phyloP scores from a whole-genome alignment of 2,888 invertebrate genomes.

The Byasa hedistus region DNA sequence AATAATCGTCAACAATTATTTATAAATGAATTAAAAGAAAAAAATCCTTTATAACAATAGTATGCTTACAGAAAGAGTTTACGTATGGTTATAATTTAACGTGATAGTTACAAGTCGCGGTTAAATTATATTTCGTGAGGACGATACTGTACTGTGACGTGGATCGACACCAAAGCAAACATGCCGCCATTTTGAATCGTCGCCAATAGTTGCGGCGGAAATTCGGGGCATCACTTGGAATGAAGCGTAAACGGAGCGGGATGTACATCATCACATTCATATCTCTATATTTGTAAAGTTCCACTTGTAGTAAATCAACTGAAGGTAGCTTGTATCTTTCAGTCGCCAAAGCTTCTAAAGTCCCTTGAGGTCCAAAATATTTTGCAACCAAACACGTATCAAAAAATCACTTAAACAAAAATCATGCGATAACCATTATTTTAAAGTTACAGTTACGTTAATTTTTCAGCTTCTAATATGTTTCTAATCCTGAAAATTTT shows the following conservation, averaged over 20 bases:
- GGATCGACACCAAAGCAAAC: not conserved
- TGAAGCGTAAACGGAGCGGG: not conserved
- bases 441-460: not conserved
- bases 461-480: not conserved
- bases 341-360: not conserved
- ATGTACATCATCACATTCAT: not conserved
- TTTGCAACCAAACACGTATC: not conserved
- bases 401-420: not conserved
- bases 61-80: slow-evolving; percentile 37
- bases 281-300: not conserved
- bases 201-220: slow-evolving; percentile 1
- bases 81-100: slow-evolving; percentile 24
- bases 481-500: too few relatives aligned
- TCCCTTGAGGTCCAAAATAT: not conserved
- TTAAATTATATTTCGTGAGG: not conserved
- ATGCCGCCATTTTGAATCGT: not conserved
- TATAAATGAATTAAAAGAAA: slow-evolving; percentile 43
- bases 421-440: not conserved
- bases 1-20: slow-evolving; percentile 46
- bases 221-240: not conserved
- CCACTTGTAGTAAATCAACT: not conserved
- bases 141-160: not conserved
- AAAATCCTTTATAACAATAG: slow-evolving; percentile 44
- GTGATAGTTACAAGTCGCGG: slow-evolving; percentile 4
- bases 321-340: not conserved